Evolutionary conservation across 2,113 vertebrate species (phyloP).

Genomic region (Delphinapterus leucas): DNA sequence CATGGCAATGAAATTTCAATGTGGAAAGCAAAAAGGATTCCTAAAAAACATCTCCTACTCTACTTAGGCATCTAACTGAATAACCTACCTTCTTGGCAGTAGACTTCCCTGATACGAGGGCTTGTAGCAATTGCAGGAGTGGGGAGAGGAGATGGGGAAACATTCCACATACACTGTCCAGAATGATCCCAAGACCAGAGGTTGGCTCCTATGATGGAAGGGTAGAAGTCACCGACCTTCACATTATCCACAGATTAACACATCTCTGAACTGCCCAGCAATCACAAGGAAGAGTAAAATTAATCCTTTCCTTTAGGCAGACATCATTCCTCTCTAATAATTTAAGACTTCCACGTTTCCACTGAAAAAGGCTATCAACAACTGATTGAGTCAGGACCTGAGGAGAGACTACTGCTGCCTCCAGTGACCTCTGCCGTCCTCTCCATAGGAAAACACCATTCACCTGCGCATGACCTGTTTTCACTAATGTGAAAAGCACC

Average conservation of each 20-base stretch:
- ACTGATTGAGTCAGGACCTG: background rate
- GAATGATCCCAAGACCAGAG: conserved; percentile 94
- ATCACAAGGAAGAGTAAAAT: conserved; percentile 22
- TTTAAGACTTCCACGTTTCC: background rate
- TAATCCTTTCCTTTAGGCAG: background rate
- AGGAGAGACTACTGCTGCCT: background rate
- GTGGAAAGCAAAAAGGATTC: background rate
- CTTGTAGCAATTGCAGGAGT: conserved; percentile 93
- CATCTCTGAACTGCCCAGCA: background rate
- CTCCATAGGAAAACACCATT: background rate
- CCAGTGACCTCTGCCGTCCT: background rate
- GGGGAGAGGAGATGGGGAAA: conserved; percentile 94
- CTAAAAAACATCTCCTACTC: background rate
- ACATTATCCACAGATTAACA: background rate
- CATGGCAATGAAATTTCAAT: background rate
- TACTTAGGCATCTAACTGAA: background rate
- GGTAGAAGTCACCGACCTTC: background rate
- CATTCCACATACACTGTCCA: conserved; percentile 95
- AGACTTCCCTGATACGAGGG: conserved; percentile 94
- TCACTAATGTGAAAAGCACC: background rate
- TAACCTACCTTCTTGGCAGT: conserved; percentile 93
- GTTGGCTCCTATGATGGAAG: conserved; percentile 89
- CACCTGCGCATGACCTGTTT: background rate
- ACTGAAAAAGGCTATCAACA: background rate
- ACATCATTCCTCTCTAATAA: background rate